Base-by-base conservation (phyloP, 1,140 invertebrate genomes). In the Globodera rostochiensis region DNA sequence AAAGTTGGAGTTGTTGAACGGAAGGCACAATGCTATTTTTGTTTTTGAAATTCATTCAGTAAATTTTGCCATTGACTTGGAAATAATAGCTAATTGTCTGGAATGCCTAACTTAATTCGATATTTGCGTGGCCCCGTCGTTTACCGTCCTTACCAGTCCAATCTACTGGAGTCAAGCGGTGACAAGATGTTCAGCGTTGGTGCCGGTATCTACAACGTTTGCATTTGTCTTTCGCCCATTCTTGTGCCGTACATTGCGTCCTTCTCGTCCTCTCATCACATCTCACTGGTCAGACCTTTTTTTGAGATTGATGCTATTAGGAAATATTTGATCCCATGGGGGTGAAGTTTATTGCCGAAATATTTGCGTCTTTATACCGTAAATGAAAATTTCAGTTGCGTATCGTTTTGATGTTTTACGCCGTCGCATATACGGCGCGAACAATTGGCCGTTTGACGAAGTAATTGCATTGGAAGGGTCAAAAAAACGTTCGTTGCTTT, bases 371-470 rank as follows among this genome's bases (percentile, higher is more conserved):
- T 36, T 36, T 36, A 36, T 2, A 9, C 4, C 50, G 7, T 5
- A 53, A 7, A 53, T 53, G 50, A 13, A 7, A 53, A 9, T 53
- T 53, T 64, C 57, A 64, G 57, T 64, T 64, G 57, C 57, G 57
- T 5, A 6, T 19, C 5, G 19, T 64, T 19, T 13, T 64, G 57
- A 15, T 64, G 57, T 78, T 75, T 79, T 80, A 80, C 49, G 60
- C 69, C 11, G 13, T 50, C 8, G 75, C 79, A 19, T 80, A 15
- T 79, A 7, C 50, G 4, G 15, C 50, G 9, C 73, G 79, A 36
- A 60, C 67, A 45, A 74, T 82, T 53, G 81, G 81, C 49, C 60
- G 81, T 9, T 11, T 82, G 11, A 75, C 73, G 53, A 82, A 82
- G 81, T 82, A n/a, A 80, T 74, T 11, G 0, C n/a, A 67, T 60